A percentile compares a stretch with the other conserved stretches of the same genome.
These are phyloP conservation scores for Cerceris ruficornis DNA, from an alignment of 2,888 invertebrate species.

Conservation along the genomic window DNA sequence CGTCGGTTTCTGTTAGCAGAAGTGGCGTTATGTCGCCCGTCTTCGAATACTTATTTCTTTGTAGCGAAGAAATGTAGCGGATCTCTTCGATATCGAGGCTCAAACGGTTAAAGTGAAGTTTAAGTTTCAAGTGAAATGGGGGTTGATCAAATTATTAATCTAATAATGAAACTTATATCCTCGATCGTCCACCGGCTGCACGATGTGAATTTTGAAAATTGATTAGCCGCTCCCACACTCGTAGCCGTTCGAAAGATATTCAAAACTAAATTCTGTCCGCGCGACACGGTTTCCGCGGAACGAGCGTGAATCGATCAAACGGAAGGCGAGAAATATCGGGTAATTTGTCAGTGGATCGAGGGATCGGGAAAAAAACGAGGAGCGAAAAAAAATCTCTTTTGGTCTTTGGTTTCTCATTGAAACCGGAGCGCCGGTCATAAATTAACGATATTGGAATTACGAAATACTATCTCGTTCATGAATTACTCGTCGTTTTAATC, in stretches of 20 bases:
- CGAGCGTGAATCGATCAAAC: background rate
- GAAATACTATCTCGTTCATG: slow-evolving; percentile 36
- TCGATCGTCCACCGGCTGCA: too few relatives aligned
- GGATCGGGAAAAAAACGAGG: background rate
- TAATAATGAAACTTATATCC: too few relatives aligned
- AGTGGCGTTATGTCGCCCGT: too few relatives aligned
- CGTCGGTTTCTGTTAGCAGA: too few relatives aligned
- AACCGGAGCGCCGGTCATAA: slow-evolving; percentile 32
- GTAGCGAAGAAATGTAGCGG: too few relatives aligned
- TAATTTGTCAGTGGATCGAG: background rate
- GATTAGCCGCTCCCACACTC: background rate
- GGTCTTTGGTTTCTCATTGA: slow-evolving; percentile 24
- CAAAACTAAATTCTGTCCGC: background rate
- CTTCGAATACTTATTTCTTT: too few relatives aligned
- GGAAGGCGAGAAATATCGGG: background rate
- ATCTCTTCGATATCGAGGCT: too few relatives aligned
- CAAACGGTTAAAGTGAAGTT: too few relatives aligned
- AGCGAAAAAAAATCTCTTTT: background rate
- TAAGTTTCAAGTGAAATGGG: too few relatives aligned
- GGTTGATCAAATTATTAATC: too few relatives aligned
- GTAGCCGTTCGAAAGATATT: background rate
- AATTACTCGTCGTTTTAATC: slow-evolving; percentile 51
- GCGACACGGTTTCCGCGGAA: background rate
- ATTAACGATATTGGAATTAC: slow-evolving; percentile 43
- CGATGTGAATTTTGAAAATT: background rate